Percentiles rank a stretch among this genome's conserved stretches.
phyloP scores from a whole-genome alignment of 2,888 invertebrate species.

The Mythimna pallens region DNA sequence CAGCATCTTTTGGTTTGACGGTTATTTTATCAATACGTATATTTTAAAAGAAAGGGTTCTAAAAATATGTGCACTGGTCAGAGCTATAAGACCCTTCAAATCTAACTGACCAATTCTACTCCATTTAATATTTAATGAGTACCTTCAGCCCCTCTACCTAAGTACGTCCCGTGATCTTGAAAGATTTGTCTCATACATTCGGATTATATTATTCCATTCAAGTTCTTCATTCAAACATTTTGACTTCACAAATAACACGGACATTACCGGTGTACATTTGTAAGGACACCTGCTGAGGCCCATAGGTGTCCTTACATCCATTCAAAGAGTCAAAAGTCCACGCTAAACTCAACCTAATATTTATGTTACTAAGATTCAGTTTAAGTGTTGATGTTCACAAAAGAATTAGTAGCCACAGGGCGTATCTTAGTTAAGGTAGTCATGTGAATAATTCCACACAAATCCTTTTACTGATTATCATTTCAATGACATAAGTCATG shows the following conservation, averaged over 20 bases:
- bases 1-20: conserved; percentile 2
- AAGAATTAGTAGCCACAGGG: conserved; percentile 86
- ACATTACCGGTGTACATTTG: conserved; percentile 80
- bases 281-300: conserved; percentile 86
- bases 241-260: conserved; percentile 77
- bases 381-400: conserved; percentile 53
- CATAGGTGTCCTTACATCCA: conserved; percentile 84
- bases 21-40: conserved; percentile 19
- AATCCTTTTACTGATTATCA: conserved; percentile 90
- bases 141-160: conserved; percentile 11
- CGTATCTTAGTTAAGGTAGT: conserved; percentile 88
- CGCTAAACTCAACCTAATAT: conserved; percentile 61
- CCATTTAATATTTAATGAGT: conserved; percentile 31
- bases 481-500: conserved; percentile 89
- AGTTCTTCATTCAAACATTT: conserved; percentile 64
- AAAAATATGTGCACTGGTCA: conserved; percentile 17
- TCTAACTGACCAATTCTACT: conserved; percentile 33
- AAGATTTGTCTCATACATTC: conserved; percentile 57
- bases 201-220: conserved; percentile 55
- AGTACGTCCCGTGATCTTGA: conserved; percentile 41
- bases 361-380: conserved; percentile 42
- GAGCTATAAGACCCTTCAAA: conserved; percentile 2
- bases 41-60: background rate
- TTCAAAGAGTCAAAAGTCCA: conserved; percentile 62
- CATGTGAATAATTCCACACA: conserved; percentile 87